A percentile compares a stretch with the other conserved stretches of the same genome.
These are phyloP conservation scores for Drosophila prosaltans DNA, from an alignment of 1,140 invertebrate species.

Conservation along the genomic window DNA sequence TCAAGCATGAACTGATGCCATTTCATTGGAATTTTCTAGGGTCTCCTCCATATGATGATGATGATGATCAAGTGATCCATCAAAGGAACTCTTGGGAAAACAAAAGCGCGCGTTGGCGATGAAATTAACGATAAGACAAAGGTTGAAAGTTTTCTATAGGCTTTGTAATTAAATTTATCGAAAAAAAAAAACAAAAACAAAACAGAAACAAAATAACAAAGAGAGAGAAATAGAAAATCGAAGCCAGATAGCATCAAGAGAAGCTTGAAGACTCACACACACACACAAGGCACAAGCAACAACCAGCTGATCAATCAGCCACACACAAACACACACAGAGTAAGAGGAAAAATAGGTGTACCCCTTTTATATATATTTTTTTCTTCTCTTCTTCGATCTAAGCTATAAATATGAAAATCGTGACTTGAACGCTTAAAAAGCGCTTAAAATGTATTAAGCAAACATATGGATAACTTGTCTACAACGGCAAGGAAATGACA, in stretches of 20 bases:
- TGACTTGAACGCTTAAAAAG: slow-evolving; percentile 81
- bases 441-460: slow-evolving; percentile 80
- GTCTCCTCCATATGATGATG: slow-evolving; percentile 19
- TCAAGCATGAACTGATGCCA: slow-evolving; percentile 61
- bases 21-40: slow-evolving; percentile 67
- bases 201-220: slow-evolving; percentile 30
- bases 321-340: not conserved
- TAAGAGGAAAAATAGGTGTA: slow-evolving; percentile 40
- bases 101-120: slow-evolving; percentile 74
- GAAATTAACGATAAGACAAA: slow-evolving; percentile 71
- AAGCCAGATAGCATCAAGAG: slow-evolving; percentile 64
- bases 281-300: slow-evolving; percentile 29
- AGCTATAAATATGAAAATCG: slow-evolving; percentile 77
- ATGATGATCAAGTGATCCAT: slow-evolving; percentile 62
- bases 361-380: slow-evolving; percentile 20
- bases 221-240: slow-evolving; percentile 54
- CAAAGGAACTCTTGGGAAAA: slow-evolving; percentile 66
- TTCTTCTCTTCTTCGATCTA: slow-evolving; percentile 11
- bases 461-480: slow-evolving; percentile 79
- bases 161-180: slow-evolving; percentile 73
- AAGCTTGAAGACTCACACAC: slow-evolving; percentile 44
- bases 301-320: slow-evolving; percentile 70
- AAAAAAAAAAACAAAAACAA: slow-evolving; percentile 32
- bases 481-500: slow-evolving; percentile 53
- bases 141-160: slow-evolving; percentile 49